A percentile compares a stretch with the other conserved stretches of the same genome.
Conservation (phyloP, 2,113 vertebrate genomes). For the Perognathus longimembris region DNA sequence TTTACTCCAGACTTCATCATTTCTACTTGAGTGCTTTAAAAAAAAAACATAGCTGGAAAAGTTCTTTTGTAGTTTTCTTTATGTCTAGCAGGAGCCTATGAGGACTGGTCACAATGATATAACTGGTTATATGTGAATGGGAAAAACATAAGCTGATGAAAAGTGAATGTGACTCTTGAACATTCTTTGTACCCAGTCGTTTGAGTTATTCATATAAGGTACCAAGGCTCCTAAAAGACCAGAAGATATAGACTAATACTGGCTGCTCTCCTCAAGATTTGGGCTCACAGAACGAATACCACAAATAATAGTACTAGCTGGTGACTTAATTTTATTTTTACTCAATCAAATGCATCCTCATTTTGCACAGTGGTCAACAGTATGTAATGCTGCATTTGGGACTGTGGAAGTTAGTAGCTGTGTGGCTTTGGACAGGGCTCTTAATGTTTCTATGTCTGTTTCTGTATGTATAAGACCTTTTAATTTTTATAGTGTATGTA, state of each 20-base stretch:
- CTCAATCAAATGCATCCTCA: conserved; percentile 4
- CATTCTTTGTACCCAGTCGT: not conserved
- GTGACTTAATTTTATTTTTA: conserved; percentile 32
- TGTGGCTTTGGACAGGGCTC: not conserved
- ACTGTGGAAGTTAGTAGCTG: not conserved
- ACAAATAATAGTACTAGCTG: not conserved
- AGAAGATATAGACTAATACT: not conserved
- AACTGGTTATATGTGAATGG: conserved; percentile 90
- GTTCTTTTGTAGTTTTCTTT: conserved; percentile 90
- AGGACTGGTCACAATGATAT: conserved; percentile 89
- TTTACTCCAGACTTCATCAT: conserved; percentile 89
- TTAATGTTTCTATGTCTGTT: not conserved
- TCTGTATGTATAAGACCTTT: not conserved
- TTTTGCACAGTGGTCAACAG: not conserved
- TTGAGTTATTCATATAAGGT: not conserved
- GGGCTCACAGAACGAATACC: conserved; percentile 23
- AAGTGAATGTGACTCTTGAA: not conserved
- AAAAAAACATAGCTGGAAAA: conserved; percentile 92
- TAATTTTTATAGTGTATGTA: not conserved
- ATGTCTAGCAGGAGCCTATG: conserved; percentile 91
- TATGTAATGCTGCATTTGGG: not conserved
- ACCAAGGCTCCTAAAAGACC: conserved; percentile 8
- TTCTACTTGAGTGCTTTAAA: conserved; percentile 93
- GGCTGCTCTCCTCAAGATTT: not conserved
- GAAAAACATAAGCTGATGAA: conserved; percentile 25